Evolutionary conservation across 2,888 invertebrate genomes (phyloP).

Genomic region (Tipula vernalis): DNA sequence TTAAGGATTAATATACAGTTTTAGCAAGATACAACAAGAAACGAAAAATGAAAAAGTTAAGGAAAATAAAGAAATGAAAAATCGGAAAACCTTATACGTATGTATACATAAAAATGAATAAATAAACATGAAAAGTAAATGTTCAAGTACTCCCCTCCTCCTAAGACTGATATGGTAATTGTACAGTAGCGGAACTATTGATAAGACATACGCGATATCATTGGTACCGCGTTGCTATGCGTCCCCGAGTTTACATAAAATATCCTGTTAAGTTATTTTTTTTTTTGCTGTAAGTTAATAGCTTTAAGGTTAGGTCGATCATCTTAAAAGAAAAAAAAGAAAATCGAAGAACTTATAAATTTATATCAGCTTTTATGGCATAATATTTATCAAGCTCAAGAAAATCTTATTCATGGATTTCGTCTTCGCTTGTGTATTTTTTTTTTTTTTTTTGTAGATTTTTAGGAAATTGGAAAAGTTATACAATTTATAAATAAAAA

Average conservation of each 20-base stretch:
- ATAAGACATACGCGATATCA: neutral
- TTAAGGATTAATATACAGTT: neutral
- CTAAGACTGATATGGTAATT: neutral
- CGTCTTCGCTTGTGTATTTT: neutral
- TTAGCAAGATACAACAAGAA: neutral
- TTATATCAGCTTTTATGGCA: neutral
- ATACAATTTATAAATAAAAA: neutral
- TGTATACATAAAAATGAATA: neutral
- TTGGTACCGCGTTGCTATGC: neutral
- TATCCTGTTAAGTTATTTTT: neutral
- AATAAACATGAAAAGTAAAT: neutral
- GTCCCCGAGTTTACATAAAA: neutral
- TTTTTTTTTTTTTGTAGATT: neutral
- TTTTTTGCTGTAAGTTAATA: neutral
- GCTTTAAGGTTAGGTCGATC: constrained; percentile 4
- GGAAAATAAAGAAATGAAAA: neutral
- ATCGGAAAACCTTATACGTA: neutral
- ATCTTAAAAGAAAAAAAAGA: neutral
- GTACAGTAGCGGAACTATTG: neutral
- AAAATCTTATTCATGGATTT: neutral
- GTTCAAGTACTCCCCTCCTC: neutral
- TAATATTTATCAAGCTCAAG: neutral
- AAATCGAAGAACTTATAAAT: neutral
- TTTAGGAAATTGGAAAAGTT: neutral
- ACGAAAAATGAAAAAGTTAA: neutral